A percentile compares a stretch with the other conserved stretches of the same genome.
Conservation (phyloP, 2,113 vertebrate species). For the Etheostoma cragini region DNA sequence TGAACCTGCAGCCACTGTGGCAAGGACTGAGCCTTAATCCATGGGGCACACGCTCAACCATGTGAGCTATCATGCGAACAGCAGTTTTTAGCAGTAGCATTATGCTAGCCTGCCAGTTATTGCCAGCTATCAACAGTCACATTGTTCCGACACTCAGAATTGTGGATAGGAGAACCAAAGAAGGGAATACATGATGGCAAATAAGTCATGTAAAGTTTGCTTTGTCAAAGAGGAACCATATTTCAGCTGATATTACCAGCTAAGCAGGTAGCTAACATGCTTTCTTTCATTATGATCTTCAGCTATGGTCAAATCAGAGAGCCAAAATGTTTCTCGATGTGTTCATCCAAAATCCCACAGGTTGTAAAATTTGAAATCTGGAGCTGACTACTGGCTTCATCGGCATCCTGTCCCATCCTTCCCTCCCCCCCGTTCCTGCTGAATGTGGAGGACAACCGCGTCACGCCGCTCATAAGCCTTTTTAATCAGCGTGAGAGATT, state of each 20-base stretch:
- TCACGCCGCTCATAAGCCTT: conserved; percentile 68
- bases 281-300: background rate
- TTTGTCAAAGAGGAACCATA: no score
- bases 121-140: background rate
- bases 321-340: background rate
- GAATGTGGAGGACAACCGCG: conserved; percentile 63
- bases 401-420: background rate
- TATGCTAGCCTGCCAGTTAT: background rate
- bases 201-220: background rate
- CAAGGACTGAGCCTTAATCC: no score
- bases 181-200: background rate
- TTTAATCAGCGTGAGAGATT: conserved; percentile 80
- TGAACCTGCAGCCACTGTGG: no score
- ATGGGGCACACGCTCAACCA: no score
- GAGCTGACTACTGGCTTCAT: conserved; percentile 15
- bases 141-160: background rate
- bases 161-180: no score
- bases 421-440: conserved; percentile 19
- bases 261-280: background rate
- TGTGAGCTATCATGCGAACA: background rate
- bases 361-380: conserved; percentile 9
- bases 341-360: background rate
- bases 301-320: background rate
- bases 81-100: background rate
- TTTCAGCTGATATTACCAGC: no score